These are phyloP conservation scores for Neocrepidodera transversa DNA, from an alignment of 2,888 invertebrate genomes.

Conservation along the genomic window DNA sequence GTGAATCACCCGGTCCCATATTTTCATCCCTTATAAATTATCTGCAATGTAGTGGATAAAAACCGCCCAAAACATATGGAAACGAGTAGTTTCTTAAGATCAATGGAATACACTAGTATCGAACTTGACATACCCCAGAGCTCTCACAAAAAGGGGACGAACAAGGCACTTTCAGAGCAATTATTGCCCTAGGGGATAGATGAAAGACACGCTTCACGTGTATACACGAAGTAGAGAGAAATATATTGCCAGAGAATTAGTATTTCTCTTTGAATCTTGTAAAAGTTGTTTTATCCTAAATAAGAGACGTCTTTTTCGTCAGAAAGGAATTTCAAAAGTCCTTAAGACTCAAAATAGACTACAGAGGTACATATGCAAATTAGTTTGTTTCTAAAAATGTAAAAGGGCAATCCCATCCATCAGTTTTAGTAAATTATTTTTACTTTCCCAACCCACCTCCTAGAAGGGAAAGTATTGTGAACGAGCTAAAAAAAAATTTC, in stretches of 20 bases:
- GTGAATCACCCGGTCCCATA: no score
- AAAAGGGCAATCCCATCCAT: no score
- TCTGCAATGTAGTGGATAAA: background rate
- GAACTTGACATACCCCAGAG: conserved; percentile 34
- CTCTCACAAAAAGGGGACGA: conserved; percentile 27
- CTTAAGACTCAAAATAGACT: background rate
- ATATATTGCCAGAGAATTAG: conserved; percentile 23
- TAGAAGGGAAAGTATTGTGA: no score
- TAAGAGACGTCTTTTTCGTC: background rate
- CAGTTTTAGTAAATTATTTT: no score
- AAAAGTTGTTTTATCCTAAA: conserved; percentile 9
- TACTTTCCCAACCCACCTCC: no score
- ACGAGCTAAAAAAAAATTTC: no score
- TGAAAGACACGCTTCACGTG: conserved; percentile 34
- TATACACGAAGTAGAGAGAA: conserved; percentile 20
- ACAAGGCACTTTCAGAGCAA: conserved; percentile 37
- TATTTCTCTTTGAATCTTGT: conserved; percentile 27
- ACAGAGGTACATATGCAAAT: no score
- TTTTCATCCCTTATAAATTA: background rate
- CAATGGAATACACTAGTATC: conserved; percentile 24
- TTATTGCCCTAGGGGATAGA: conserved; percentile 38
- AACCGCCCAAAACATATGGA: conserved; percentile 3
- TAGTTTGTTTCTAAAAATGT: no score
- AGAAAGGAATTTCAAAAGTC: background rate
- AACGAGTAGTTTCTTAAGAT: conserved; percentile 16